A percentile compares a stretch with the other conserved stretches of the same genome.
These are phyloP conservation scores for Chromobotia macracanthus DNA, from an alignment of 2,797 vertebrate genomes.

Conservation along the genomic window DNA sequence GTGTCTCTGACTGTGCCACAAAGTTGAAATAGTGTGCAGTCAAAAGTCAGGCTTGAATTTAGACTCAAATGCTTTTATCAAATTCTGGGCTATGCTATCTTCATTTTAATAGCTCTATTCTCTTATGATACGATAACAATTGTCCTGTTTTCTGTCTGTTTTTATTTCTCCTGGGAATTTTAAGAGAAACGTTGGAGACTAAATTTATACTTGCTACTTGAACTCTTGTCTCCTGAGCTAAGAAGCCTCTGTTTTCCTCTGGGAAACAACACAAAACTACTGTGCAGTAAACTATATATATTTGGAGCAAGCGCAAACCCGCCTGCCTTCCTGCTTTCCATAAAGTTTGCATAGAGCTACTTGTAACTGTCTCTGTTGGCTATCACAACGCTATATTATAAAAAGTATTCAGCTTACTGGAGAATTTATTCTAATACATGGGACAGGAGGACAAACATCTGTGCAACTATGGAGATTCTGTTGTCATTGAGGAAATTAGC, in stretches of 20 bases:
- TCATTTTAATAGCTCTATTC: background rate
- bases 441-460: slow-evolving; percentile 57
- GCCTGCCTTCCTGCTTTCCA: background rate
- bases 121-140: background rate
- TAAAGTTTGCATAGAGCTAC: background rate
- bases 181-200: background rate
- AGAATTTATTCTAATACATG: slow-evolving; percentile 20
- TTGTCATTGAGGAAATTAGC: slow-evolving; percentile 56
- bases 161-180: background rate
- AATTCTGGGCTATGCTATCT: background rate
- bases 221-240: background rate
- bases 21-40: background rate
- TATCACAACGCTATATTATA: background rate
- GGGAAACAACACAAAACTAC: background rate
- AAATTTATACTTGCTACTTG: background rate
- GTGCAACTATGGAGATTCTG: slow-evolving; percentile 53
- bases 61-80: background rate
- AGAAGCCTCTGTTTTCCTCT: background rate
- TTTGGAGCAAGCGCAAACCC: background rate
- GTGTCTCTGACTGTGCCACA: no score
- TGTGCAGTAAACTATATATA: background rate
- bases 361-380: no score
- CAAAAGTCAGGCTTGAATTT: background rate
- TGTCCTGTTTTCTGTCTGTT: background rate
- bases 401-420: background rate